phyloP scores from a whole-genome alignment of 1,140 invertebrate genomes.

The Brachystomella parvula region DNA sequence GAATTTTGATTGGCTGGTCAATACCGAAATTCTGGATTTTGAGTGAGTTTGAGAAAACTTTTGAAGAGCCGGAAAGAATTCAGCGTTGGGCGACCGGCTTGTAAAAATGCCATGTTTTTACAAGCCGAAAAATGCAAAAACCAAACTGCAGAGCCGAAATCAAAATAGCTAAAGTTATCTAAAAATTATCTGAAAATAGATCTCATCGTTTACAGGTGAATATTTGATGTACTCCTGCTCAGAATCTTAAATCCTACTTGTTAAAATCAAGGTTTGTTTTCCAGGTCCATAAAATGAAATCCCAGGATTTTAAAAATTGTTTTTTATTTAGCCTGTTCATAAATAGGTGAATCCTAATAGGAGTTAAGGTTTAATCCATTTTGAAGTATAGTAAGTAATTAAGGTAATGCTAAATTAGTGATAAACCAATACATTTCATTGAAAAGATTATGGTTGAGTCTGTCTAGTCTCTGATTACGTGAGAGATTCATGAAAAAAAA shows the following conservation, averaged over 20 bases:
- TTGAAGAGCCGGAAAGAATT: no score
- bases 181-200: no score
- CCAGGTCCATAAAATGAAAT: not conserved
- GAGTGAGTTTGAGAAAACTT: no score
- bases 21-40: no score
- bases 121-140: no score
- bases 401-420: slow-evolving; percentile 2
- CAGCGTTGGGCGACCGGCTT: no score
- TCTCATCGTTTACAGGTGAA: not conserved
- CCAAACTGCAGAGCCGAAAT: no score
- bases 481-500: no score
- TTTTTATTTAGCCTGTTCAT: not conserved
- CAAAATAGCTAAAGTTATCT: no score
- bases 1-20: no score
- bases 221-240: not conserved
- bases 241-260: not conserved
- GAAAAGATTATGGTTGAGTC: slow-evolving; percentile 13
- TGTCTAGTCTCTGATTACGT: slow-evolving; percentile 12
- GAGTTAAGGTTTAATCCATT: not conserved
- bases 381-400: no score
- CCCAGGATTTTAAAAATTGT: not conserved
- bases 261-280: not conserved
- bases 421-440: slow-evolving; percentile 2
- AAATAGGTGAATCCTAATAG: not conserved
- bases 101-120: no score